A percentile compares a stretch with the other conserved stretches of the same genome.
Conservation (phyloP, 1,140 invertebrate genomes). For the Calliopsis andreniformis region DNA sequence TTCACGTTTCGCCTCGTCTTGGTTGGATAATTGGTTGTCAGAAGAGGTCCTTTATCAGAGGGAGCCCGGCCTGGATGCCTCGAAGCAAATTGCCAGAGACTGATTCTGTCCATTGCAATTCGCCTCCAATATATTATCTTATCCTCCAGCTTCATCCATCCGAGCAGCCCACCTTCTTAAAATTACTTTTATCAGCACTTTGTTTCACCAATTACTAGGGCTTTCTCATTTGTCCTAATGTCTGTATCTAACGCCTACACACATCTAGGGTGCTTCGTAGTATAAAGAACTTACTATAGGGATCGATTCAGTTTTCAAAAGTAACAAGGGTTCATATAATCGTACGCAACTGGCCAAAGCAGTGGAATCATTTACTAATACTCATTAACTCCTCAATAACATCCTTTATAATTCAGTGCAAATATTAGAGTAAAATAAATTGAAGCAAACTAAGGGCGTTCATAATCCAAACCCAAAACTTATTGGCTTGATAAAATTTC, state of each 20-base stretch:
- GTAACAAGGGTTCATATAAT: too few relatives aligned
- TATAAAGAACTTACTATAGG: too few relatives aligned
- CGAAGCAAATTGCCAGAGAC: constrained; percentile 65
- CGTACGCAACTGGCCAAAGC: too few relatives aligned
- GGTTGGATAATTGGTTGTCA: constrained; percentile 31
- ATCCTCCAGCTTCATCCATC: constrained; percentile 26
- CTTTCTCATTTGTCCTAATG: constrained; percentile 29
- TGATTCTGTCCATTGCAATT: constrained; percentile 66
- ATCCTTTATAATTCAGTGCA: too few relatives aligned
- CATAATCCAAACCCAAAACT: too few relatives aligned
- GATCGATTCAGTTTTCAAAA: too few relatives aligned
- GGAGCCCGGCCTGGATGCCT: constrained; percentile 23
- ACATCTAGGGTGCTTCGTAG: too few relatives aligned
- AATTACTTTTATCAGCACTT: constrained; percentile 58
- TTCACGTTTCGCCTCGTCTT: constrained; percentile 12
- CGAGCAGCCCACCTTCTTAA: constrained; percentile 26
- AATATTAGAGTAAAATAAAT: too few relatives aligned
- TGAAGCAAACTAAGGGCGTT: too few relatives aligned
- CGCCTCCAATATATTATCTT: constrained; percentile 50
- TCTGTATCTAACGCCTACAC: neutral
- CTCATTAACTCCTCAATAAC: too few relatives aligned
- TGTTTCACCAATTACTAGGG: constrained; percentile 54
- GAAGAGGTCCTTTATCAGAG: constrained; percentile 32
- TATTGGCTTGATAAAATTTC: too few relatives aligned
- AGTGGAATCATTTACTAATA: too few relatives aligned